Base-by-base conservation (phyloP, 2,888 invertebrate genomes). In the Andrena hattorfiana region DNA sequence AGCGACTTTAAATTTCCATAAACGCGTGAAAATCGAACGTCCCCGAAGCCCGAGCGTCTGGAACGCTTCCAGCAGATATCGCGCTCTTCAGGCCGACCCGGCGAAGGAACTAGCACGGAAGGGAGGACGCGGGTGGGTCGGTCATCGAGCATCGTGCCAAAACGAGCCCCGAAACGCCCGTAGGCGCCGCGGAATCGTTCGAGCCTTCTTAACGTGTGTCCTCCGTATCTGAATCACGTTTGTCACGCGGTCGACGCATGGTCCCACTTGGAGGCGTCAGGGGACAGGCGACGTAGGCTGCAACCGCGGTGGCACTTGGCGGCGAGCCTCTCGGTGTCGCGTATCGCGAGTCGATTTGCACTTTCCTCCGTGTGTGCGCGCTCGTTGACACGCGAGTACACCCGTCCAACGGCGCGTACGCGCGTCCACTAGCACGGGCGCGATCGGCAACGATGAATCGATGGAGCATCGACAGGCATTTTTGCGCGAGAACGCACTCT, bases 131-230 rank as follows among this genome's bases (percentile, higher is more conserved):
- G 10, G 23, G 35, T 62, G 77, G 73, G 63, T 64, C 68, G 75
- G 78, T 77, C 74, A 66, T 73, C 70, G 81, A 77, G 69, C 62
- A 23, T 54, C 81, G 86, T 87, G 87, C 87, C 87, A 87, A 81
- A 74, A 80, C 69, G 78, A 71, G 71, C 71, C 64, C 30, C 59
- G 70, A 60, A 68, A 78, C 56, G 71, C 62, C 69, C 68, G 60
- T 63, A 67, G 85, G 75, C 83, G 85, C 78, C 87, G 63, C 32
- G 8, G 49, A 42, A 83, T 81, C 81, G 83, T 75, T 69, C 82
- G 49, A 68, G 48, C 51, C 60, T 26, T 59, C 51, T 76, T 48
- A 56, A 49, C 30, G 64, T 26, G 51, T 72, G 56, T 48, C 32
- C 71, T 26, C 56, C 69, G 77, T 83, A 77, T 84, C 85, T 64